Evolutionary conservation across 2,113 vertebrate genomes (phyloP).

Genomic region (Ictidomys tridecemlineatus): DNA sequence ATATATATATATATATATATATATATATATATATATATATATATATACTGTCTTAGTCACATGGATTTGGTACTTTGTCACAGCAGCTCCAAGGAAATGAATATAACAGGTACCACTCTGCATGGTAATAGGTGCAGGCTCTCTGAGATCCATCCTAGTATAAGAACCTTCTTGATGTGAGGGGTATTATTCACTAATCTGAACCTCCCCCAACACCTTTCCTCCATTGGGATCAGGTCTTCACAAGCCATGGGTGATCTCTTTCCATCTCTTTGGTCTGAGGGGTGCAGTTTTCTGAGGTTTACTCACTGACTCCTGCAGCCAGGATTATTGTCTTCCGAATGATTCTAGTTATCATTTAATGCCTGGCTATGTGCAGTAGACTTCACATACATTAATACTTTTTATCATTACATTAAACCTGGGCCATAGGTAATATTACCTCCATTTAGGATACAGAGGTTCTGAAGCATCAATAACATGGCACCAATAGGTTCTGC

Average conservation of each 20-base stretch:
- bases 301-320: not conserved
- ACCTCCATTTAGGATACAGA: not conserved
- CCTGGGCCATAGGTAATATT: not conserved
- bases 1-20: too few species aligned
- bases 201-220: not conserved
- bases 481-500: not conserved
- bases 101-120: not conserved
- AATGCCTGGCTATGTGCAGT: not conserved
- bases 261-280: not conserved
- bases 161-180: not conserved
- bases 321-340: not conserved
- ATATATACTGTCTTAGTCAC: not conserved
- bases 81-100: not conserved
- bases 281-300: not conserved
- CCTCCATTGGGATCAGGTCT: not conserved
- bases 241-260: not conserved
- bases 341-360: not conserved
- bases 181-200: not conserved
- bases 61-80: not conserved
- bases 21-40: not conserved
- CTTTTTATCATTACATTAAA: not conserved
- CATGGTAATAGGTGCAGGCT: not conserved
- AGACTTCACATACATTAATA: not conserved
- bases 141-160: not conserved
- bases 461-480: not conserved